Conservation (phyloP, 2,797 vertebrate species). For the Chelon auratus region DNA sequence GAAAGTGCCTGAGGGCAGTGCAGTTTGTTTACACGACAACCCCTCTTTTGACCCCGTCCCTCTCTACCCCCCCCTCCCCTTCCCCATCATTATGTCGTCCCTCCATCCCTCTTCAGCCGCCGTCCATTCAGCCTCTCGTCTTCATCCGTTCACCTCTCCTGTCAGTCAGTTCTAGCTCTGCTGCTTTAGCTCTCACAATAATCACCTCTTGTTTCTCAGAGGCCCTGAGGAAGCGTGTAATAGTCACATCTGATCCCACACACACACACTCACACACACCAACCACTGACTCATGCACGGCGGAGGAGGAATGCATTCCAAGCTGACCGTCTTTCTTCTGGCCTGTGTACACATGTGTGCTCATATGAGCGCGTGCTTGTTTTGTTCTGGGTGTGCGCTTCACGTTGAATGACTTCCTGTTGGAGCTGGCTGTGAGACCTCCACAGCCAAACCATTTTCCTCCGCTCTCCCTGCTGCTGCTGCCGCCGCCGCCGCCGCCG, state of each 20-base stretch:
- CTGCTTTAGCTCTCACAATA: conserved; percentile 17
- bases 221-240: conserved; percentile 25
- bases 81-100: conserved; percentile 7
- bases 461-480: not conserved
- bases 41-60: conserved; percentile 38
- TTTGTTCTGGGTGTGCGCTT: conserved; percentile 69
- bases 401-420: conserved; percentile 81
- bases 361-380: conserved; percentile 39
- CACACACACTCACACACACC: conserved; percentile 39
- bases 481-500: not conserved
- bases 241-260: not conserved
- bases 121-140: not conserved
- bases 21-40: conserved; percentile 61
- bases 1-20: conserved; percentile 41
- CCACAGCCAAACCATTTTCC: conserved; percentile 67
- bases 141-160: not conserved
- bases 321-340: conserved; percentile 53
- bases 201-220: conserved; percentile 35
- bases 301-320: conserved; percentile 55
- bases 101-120: not conserved
- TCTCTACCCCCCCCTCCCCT: not conserved
- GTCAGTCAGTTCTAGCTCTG: conserved; percentile 2
- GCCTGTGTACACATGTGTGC: conserved; percentile 46
- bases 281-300: conserved; percentile 50
- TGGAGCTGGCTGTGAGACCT: conserved; percentile 72